Conservation (phyloP, 2,888 invertebrate species). For the Odontomyia ornata region DNA sequence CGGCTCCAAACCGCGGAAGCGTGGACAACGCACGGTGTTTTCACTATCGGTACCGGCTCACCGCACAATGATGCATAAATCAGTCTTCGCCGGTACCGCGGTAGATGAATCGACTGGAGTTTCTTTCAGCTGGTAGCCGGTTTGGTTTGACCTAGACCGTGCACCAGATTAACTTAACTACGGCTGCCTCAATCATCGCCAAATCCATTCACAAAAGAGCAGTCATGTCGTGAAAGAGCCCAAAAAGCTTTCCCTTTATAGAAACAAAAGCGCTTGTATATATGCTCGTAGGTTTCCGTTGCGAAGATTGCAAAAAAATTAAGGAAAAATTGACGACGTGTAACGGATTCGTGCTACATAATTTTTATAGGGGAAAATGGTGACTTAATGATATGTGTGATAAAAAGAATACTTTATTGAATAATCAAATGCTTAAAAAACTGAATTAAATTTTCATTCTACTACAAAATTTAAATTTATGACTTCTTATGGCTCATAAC, state of each 20-base stretch:
- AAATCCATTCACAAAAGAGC: constrained; percentile 11
- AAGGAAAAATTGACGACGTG: background rate
- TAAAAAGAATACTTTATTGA: no score
- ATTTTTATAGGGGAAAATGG: background rate
- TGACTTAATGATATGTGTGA: background rate
- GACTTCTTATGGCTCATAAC: no score
- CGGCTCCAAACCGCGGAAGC: no score
- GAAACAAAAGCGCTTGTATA: background rate
- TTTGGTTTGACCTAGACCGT: constrained; percentile 25
- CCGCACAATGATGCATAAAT: no score
- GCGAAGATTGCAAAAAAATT: background rate
- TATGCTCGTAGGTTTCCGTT: background rate
- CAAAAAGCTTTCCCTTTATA: constrained; percentile 33
- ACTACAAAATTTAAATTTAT: no score
- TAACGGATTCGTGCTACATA: background rate
- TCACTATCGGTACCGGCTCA: constrained; percentile 4
- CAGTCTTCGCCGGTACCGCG: background rate
- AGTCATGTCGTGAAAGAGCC: background rate
- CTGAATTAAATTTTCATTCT: no score
- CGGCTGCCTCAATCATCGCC: background rate
- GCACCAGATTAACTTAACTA: background rate
- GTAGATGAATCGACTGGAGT: no score
- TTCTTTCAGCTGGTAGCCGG: constrained; percentile 1
- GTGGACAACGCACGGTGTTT: constrained; percentile 2
- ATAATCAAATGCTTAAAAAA: no score